Evolutionary conservation across 1,140 invertebrate species (phyloP).

Genomic region (Branchinecta lindahli): DNA sequence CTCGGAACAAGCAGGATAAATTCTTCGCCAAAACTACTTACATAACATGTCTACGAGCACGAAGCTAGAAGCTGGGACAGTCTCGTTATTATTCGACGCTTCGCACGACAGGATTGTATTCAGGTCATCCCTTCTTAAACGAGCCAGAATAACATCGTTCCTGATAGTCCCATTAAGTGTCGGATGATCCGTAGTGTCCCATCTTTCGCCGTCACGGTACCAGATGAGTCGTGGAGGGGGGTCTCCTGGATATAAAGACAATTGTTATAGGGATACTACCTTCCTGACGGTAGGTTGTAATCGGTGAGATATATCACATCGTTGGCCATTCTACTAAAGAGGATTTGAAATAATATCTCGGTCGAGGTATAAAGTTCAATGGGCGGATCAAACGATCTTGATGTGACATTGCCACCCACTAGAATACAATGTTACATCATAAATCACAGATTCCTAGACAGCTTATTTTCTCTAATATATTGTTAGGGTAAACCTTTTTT

Average conservation of each 20-base stretch:
- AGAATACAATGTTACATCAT: too few species aligned
- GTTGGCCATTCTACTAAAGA: too few species aligned
- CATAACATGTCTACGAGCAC: conserved; percentile 18
- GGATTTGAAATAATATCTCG: too few species aligned
- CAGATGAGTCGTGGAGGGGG: conserved; percentile 15
- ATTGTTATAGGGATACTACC: not conserved
- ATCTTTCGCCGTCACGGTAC: conserved; percentile 18
- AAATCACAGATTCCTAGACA: too few species aligned
- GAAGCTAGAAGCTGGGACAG: conserved; percentile 15
- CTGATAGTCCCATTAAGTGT: not conserved
- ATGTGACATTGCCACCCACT: too few species aligned
- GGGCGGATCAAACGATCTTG: too few species aligned
- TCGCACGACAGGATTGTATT: conserved; percentile 19
- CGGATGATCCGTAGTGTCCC: conserved; percentile 17
- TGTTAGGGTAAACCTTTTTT: too few species aligned
- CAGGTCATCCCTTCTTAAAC: conserved; percentile 15
- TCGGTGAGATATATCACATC: not conserved
- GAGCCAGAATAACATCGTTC: conserved; percentile 16
- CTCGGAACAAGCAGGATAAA: too few species aligned
- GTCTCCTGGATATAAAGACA: not conserved
- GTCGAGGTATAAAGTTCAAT: too few species aligned
- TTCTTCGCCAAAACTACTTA: conserved; percentile 16
- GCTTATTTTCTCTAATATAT: too few species aligned
- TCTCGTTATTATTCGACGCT: conserved; percentile 19
- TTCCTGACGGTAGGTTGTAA: conserved; percentile 11